Percentiles rank a stretch among this genome's conserved stretches.
These are phyloP conservation scores for Andrena hattorfiana DNA, from an alignment of 2,888 invertebrate genomes.

Conservation along the genomic window DNA sequence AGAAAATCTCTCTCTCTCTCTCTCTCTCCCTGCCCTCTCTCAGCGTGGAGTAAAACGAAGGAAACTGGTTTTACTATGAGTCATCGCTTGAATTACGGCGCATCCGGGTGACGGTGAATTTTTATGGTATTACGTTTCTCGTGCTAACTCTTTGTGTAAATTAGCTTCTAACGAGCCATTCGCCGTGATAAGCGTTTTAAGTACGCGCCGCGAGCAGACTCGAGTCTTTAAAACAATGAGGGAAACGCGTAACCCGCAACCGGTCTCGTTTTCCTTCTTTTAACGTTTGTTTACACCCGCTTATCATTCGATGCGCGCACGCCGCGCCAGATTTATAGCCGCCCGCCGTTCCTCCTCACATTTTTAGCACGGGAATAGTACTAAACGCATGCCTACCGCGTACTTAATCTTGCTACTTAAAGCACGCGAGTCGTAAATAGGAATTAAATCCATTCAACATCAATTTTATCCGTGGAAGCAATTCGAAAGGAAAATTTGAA, in stretches of 20 bases:
- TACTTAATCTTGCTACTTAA: background rate
- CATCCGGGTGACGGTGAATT: slow-evolving; percentile 54
- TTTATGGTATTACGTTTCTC: slow-evolving; percentile 51
- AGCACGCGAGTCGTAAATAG: background rate
- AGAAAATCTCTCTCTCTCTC: slow-evolving; percentile 37
- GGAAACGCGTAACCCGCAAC: background rate
- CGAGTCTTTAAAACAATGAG: slow-evolving; percentile 9
- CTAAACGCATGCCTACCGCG: background rate
- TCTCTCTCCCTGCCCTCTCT: background rate
- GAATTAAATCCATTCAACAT: background rate
- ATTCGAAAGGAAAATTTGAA: background rate
- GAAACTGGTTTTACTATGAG: slow-evolving; percentile 58
- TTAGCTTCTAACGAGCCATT: slow-evolving; percentile 46
- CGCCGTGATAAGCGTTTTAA: slow-evolving; percentile 30
- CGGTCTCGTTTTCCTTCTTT: background rate
- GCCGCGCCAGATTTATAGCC: background rate
- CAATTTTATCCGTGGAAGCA: background rate
- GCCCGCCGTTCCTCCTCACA: background rate
- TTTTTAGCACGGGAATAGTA: background rate
- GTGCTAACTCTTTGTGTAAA: slow-evolving; percentile 53
- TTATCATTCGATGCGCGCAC: slow-evolving; percentile 12
- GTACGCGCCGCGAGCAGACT: slow-evolving; percentile 2
- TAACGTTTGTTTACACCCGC: slow-evolving; percentile 1
- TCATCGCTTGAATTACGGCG: slow-evolving; percentile 51
- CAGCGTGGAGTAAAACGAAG: slow-evolving; percentile 32